phyloP scores from a whole-genome alignment of 1,140 invertebrate species.

The Ceratosolen solmsi region DNA sequence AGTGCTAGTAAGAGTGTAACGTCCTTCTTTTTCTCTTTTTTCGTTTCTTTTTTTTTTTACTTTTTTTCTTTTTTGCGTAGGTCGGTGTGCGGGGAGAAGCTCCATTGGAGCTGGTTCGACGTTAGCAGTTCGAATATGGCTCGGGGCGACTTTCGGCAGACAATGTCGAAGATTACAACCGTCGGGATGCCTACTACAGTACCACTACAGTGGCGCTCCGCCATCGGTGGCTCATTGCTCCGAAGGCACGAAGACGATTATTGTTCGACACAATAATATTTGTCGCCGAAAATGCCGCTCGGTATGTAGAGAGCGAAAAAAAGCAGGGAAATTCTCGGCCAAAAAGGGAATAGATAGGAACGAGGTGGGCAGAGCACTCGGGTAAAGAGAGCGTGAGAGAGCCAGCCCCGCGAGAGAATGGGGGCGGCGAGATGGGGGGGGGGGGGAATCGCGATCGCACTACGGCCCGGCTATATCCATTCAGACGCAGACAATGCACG shows the following conservation, averaged over 20 bases:
- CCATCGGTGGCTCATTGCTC: constrained; percentile 57
- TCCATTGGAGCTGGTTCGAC: constrained; percentile 52
- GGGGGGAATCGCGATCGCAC: not conserved
- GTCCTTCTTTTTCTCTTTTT: too few species aligned
- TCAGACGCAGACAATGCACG: constrained; percentile 71
- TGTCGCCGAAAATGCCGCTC: constrained; percentile 69
- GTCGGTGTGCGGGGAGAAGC: not conserved
- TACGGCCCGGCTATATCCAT: constrained; percentile 61
- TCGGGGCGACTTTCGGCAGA: constrained; percentile 64
- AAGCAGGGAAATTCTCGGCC: constrained; percentile 63
- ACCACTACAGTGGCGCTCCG: constrained; percentile 8
- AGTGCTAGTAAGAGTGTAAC: too few species aligned
- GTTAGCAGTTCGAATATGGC: constrained; percentile 67
- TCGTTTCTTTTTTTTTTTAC: too few species aligned
- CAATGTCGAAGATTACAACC: constrained; percentile 72
- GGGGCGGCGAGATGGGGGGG: constrained; percentile 25
- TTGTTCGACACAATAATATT: constrained; percentile 75
- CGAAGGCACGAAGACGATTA: constrained; percentile 66
- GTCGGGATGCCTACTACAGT: constrained; percentile 28
- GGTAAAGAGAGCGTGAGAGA: not conserved
- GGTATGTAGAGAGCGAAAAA: constrained; percentile 47
- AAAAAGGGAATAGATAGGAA: constrained; percentile 67
- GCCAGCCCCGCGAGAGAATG: not conserved
- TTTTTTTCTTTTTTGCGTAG: constrained; percentile 13
- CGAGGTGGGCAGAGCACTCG: constrained; percentile 21